Base-by-base conservation (phyloP, 1,140 invertebrate species). In the Caenorhabditis latens region DNA sequence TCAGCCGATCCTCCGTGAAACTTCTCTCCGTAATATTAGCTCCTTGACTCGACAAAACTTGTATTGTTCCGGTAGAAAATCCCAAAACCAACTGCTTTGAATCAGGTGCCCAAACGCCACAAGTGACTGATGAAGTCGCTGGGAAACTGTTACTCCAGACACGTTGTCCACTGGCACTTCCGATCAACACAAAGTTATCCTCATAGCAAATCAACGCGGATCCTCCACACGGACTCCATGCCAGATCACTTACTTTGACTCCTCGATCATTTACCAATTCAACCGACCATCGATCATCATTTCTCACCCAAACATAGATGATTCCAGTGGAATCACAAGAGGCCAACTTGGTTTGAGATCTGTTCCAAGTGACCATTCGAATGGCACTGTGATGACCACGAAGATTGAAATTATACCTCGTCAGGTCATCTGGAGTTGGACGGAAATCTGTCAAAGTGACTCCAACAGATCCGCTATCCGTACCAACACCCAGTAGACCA, bases 261-360 rank as follows among this genome's bases (percentile, higher is more conserved):
- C 96, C 98, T 42, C 98, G 94, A 93, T 99, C 98, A 93, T 99
- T 99, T 91, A 99, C 99, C 83, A 99, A 94, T 94, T 99, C 98
- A 89, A 99, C 98, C 86, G 97, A 98, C 98, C 98, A 99, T 16
- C 97, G 94, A 9, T 97, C 97, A 93, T 99, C 98, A 93, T 99
- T 99, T 92, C 98, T 98, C 89, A 98, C 98, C 98, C 98, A 99
- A 7, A 99, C 97, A 93, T 99, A 99, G 91, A 99, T 99, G 48
- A 99, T 96, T 65, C 63, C 85, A 19, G 53, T 79, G 8, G 61
- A 14, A 94, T 99, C 98, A 93, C 97, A 99, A 7, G 97, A 98
- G 3, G 97, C 97, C 86, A 99, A 92, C 93, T 99, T 99, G 93
- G 99, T 97, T 93, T 98, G 99, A 0, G 97, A 97, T 93, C 98